Evolutionary conservation across 2,113 vertebrate genomes (phyloP).

Genomic region (Anguilla japonica): DNA sequence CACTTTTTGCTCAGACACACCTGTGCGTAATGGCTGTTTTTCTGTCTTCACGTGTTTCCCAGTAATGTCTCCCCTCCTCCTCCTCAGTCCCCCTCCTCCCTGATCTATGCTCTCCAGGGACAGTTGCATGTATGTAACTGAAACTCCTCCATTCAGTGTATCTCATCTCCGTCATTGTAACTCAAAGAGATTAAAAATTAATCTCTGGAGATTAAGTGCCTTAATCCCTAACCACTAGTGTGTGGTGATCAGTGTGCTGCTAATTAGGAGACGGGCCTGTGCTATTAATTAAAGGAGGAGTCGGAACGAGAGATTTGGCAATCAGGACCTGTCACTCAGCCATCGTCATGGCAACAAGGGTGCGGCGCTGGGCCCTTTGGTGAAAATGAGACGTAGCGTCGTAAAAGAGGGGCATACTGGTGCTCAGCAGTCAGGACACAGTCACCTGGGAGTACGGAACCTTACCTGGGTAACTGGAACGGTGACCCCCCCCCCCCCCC

Average conservation of each 20-base stretch:
- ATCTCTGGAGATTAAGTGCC: background rate
- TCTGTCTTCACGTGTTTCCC: background rate
- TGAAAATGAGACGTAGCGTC: no score
- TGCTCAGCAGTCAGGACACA: background rate
- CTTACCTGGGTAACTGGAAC: no score
- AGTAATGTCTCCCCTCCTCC: background rate
- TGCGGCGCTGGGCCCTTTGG: background rate
- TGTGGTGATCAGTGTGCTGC: background rate
- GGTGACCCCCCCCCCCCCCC: no score
- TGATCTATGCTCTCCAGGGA: background rate
- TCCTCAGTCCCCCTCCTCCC: background rate
- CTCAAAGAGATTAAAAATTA: background rate
- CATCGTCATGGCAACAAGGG: background rate
- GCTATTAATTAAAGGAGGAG: background rate
- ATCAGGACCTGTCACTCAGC: background rate
- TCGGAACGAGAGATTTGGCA: background rate
- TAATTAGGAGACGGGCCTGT: background rate
- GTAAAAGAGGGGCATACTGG: background rate
- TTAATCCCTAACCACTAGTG: background rate
- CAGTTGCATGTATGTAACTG: background rate
- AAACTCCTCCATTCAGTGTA: background rate
- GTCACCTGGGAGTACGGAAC: no score
- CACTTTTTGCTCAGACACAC: no score
- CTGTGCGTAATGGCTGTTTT: background rate
- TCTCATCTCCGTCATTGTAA: background rate